phyloP scores from a whole-genome alignment of 2,888 invertebrate species.

The Galeruca laticollis region DNA sequence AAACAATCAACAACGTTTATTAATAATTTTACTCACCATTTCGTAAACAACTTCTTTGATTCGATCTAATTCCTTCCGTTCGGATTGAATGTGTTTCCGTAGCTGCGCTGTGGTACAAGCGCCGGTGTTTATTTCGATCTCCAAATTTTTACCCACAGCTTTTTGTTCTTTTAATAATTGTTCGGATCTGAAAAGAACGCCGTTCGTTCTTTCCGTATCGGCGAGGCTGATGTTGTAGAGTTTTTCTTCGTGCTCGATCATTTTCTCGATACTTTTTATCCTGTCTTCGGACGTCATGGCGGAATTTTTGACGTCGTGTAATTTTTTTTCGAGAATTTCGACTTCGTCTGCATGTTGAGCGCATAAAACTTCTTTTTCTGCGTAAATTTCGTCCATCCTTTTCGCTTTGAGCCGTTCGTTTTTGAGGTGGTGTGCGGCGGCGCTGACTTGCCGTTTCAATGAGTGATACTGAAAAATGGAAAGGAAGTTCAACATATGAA shows the following conservation, averaged over 20 bases:
- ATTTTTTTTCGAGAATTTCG: constrained; percentile 66
- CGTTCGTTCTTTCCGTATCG: constrained; percentile 53
- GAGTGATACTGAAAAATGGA: constrained; percentile 64
- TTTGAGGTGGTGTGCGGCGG: constrained; percentile 62
- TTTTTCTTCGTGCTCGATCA: constrained; percentile 71
- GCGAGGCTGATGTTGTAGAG: constrained; percentile 43
- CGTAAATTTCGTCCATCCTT: constrained; percentile 53
- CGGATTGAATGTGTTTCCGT: constrained; percentile 65
- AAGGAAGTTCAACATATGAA: not conserved
- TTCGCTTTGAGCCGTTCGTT: constrained; percentile 58
- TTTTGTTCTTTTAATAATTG: constrained; percentile 49
- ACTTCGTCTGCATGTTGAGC: constrained; percentile 51
- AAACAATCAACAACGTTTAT: not conserved
- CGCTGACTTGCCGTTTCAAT: constrained; percentile 68
- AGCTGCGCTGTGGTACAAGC: constrained; percentile 68
- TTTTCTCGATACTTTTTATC: constrained; percentile 72
- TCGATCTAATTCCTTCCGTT: constrained; percentile 68
- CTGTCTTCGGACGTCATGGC: constrained; percentile 67
- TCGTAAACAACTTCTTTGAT: constrained; percentile 73
- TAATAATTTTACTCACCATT: constrained; percentile 67
- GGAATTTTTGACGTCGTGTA: constrained; percentile 69
- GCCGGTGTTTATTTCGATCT: constrained; percentile 69
- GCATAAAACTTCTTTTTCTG: constrained; percentile 50
- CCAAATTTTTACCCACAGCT: constrained; percentile 58
- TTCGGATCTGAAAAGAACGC: constrained; percentile 45